Evolutionary conservation across 2,888 invertebrate genomes (phyloP).

Genomic region (Philaethria dido): DNA sequence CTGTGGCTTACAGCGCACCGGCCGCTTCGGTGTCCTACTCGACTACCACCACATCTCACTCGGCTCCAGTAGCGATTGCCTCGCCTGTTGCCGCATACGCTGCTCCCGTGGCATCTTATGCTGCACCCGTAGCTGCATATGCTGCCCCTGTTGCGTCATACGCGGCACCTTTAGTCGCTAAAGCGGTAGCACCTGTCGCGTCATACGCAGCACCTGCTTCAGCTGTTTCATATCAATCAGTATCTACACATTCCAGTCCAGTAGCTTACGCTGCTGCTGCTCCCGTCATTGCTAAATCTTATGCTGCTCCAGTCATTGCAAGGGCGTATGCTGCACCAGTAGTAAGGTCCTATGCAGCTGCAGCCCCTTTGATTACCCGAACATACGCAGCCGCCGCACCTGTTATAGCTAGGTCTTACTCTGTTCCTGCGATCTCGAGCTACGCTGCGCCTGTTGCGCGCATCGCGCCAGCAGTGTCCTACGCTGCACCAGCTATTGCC

Average conservation of each 20-base stretch:
- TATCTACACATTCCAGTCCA: slow-evolving; percentile 46
- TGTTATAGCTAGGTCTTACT: slow-evolving; percentile 36
- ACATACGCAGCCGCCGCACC: slow-evolving; percentile 48
- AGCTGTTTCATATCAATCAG: slow-evolving; percentile 50
- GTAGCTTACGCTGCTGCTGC: slow-evolving; percentile 65
- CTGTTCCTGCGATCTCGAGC: slow-evolving; percentile 24
- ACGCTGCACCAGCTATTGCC: slow-evolving; percentile 58
- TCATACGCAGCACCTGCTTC: slow-evolving; percentile 42
- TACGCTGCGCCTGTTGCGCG: slow-evolving; percentile 43
- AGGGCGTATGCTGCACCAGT: slow-evolving; percentile 45
- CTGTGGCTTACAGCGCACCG: slow-evolving; percentile 59
- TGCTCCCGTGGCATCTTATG: slow-evolving; percentile 58
- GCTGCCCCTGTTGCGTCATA: slow-evolving; percentile 59
- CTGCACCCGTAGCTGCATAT: slow-evolving; percentile 53
- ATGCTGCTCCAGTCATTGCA: slow-evolving; percentile 44
- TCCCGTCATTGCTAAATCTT: slow-evolving; percentile 54
- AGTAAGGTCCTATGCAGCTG: slow-evolving; percentile 45
- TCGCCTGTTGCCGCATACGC: slow-evolving; percentile 47
- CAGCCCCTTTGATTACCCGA: slow-evolving; percentile 47
- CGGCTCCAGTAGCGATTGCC: slow-evolving; percentile 55
- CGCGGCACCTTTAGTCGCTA: slow-evolving; percentile 26
- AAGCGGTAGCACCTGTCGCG: slow-evolving; percentile 12
- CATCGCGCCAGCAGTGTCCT: slow-evolving; percentile 51
- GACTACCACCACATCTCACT: slow-evolving; percentile 49
- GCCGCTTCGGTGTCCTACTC: slow-evolving; percentile 75